These are phyloP conservation scores for Lophura nycthemera DNA, from an alignment of 2,113 vertebrate species.

Conservation along the genomic window DNA sequence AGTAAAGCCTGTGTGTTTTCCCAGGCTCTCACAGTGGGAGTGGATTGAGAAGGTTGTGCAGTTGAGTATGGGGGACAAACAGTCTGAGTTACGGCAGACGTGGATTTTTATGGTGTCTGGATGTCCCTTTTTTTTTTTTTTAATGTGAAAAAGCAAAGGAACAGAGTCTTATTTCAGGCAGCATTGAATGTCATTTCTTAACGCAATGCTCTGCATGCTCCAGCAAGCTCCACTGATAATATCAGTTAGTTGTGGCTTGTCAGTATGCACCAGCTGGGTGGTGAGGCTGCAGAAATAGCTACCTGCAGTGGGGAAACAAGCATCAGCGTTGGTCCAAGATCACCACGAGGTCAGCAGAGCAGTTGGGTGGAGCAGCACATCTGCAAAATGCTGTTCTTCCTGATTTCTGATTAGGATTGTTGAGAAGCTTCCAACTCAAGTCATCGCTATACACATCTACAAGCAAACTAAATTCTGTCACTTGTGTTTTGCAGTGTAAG, in stretches of 20 bases:
- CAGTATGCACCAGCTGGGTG: fast-evolving
- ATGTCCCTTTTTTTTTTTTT: no score
- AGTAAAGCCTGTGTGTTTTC: not conserved
- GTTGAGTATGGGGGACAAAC: not conserved
- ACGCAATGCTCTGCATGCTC: not conserved
- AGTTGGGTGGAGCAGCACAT: not conserved
- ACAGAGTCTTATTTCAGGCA: not conserved
- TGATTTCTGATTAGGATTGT: not conserved
- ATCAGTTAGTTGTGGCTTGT: not conserved
- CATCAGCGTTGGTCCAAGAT: not conserved
- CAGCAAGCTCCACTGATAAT: not conserved
- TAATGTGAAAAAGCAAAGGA: not conserved
- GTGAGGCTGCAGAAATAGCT: not conserved
- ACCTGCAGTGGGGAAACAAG: not conserved
- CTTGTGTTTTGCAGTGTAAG: not conserved
- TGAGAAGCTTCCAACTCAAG: fast-evolving
- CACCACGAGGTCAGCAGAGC: not conserved
- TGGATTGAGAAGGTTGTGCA: fast-evolving
- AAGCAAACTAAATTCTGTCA: not conserved
- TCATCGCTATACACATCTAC: fast-evolving
- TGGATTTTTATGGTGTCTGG: not conserved
- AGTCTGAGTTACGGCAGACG: no score
- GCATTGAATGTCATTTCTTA: fast-evolving
- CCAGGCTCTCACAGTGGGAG: not conserved
- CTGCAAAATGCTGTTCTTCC: not conserved